phyloP scores from a whole-genome alignment of 2,888 invertebrate species.

The Phrixothrix hirtus region DNA sequence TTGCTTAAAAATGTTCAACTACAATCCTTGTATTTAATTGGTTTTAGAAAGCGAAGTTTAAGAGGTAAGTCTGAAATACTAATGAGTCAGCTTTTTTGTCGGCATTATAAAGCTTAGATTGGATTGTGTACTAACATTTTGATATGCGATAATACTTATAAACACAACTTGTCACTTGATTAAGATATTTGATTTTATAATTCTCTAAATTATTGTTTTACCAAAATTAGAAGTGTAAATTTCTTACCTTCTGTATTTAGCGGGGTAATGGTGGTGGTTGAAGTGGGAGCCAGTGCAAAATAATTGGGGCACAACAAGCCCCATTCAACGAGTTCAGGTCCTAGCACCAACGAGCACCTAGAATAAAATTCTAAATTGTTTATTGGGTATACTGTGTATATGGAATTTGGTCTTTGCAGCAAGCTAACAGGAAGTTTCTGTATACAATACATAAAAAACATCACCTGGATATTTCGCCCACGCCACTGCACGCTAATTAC shows the following conservation, averaged over 20 bases:
- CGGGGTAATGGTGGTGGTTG: constrained; percentile 57
- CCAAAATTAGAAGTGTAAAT: constrained; percentile 1
- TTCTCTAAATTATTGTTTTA: neutral
- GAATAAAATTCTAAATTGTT: constrained; percentile 3
- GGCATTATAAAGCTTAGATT: no score
- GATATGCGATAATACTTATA: no score
- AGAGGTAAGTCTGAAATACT: no score
- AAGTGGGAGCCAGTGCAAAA: constrained; percentile 57
- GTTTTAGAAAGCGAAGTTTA: no score
- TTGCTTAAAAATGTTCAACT: no score
- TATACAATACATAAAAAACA: neutral
- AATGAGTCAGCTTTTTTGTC: neutral
- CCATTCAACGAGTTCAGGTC: constrained; percentile 49
- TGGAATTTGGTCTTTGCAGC: neutral
- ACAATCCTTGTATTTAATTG: no score
- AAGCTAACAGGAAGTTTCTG: neutral
- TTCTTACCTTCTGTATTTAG: constrained; percentile 56
- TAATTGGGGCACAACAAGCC: constrained; percentile 55
- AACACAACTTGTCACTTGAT: no score
- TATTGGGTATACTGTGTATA: neutral
- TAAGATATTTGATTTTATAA: no score
- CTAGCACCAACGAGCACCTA: constrained; percentile 26
- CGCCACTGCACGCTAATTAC: neutral
- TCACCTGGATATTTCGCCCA: neutral
- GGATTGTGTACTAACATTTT: no score